These are phyloP conservation scores for Drosophila robusta DNA, from an alignment of 2,888 invertebrate genomes.

Conservation along the genomic window DNA sequence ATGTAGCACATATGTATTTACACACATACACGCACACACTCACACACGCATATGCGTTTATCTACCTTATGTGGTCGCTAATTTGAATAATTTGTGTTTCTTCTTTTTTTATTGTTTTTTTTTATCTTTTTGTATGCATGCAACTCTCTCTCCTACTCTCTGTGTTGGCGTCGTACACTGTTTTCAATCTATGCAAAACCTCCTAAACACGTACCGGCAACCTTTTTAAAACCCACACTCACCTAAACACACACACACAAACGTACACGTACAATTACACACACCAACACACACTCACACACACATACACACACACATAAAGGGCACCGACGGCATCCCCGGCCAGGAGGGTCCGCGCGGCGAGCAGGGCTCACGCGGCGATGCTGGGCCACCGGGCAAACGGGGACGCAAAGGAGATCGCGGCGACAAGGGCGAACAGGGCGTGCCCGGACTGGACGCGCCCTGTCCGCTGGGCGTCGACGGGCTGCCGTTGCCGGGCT, in stretches of 20 bases:
- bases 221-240: conserved; percentile 34
- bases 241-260: conserved; percentile 21
- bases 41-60: conserved; percentile 27
- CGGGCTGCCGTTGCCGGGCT: conserved; percentile 97
- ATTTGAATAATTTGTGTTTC: conserved; percentile 73
- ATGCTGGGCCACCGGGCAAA: conserved; percentile 92
- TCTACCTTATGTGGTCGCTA: conserved; percentile 66
- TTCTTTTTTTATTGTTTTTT: conserved; percentile 46
- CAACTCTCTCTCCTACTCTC: conserved; percentile 34
- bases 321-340: conserved; percentile 97
- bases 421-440: conserved; percentile 97
- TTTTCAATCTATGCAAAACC: conserved; percentile 40
- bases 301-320: conserved; percentile 25
- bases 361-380: conserved; percentile 94
- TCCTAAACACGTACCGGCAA: conserved; percentile 30
- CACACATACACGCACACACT: conserved; percentile 24
- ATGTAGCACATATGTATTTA: conserved; percentile 21
- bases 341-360: conserved; percentile 96
- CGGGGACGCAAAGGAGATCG: conserved; percentile 96
- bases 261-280: conserved; percentile 16
- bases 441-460: conserved; percentile 98
- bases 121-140: conserved; percentile 63
- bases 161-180: conserved; percentile 56
- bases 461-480: conserved; percentile 99
- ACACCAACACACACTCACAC: conserved; percentile 17